phyloP scores from a whole-genome alignment of 2,888 invertebrate genomes.

The Philonicus albiceps region DNA sequence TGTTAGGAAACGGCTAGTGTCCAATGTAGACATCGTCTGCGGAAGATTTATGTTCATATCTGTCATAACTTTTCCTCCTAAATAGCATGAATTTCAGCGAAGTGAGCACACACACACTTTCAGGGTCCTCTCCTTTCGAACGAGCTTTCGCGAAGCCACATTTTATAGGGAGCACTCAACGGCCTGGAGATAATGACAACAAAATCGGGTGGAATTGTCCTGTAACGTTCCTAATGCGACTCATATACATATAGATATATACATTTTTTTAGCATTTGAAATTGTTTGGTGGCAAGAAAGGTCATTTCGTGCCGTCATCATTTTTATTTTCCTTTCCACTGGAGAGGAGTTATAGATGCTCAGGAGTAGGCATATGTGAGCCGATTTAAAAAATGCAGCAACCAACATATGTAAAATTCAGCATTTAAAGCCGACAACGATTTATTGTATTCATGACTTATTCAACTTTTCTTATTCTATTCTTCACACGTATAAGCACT shows the following conservation, averaged over 20 bases:
- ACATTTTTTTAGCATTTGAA: background rate
- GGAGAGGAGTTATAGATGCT: background rate
- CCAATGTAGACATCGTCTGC: slow-evolving; percentile 31
- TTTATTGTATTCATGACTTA: background rate
- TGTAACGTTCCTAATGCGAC: background rate
- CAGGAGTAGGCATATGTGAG: background rate
- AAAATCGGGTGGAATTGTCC: background rate
- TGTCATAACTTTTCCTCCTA: slow-evolving; percentile 28
- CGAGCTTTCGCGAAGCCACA: background rate
- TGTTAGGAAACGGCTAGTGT: slow-evolving; percentile 19
- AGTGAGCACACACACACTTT: background rate
- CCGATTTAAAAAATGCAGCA: background rate
- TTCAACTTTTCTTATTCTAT: background rate
- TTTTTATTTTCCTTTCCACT: background rate
- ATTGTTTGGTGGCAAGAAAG: background rate
- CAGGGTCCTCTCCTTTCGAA: background rate
- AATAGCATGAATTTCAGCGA: background rate
- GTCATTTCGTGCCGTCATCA: background rate
- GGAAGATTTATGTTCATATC: slow-evolving; percentile 36
- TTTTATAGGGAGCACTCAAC: background rate
- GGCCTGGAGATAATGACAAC: background rate
- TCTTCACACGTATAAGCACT: background rate
- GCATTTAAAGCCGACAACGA: background rate
- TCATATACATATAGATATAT: background rate
- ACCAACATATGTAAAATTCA: background rate